These are phyloP conservation scores for Baronia brevicornis DNA, from an alignment of 2,888 invertebrate genomes.

Conservation along the genomic window DNA sequence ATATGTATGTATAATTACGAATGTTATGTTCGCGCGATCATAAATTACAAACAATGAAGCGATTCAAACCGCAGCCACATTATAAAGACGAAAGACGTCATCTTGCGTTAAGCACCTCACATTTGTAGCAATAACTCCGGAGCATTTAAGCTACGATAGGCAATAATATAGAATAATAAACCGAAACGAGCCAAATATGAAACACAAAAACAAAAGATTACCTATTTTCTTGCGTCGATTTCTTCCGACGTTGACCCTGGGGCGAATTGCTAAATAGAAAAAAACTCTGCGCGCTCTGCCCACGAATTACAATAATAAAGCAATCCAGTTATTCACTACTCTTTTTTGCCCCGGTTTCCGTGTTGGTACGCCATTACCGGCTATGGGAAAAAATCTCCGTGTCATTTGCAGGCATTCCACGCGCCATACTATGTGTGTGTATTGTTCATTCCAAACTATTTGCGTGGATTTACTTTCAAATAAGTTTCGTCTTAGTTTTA, in stretches of 20 bases:
- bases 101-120: constrained; percentile 3
- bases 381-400: constrained; percentile 2
- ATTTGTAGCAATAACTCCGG: constrained; percentile 6
- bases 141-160: constrained; percentile 4
- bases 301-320: constrained; percentile 14
- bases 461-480: background rate
- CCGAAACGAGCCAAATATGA: constrained; percentile 2
- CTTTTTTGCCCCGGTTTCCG: constrained; percentile 8
- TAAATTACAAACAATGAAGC: too few relatives aligned
- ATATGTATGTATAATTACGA: too few relatives aligned
- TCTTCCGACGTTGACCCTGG: constrained; percentile 13
- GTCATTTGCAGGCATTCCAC: constrained; percentile 4
- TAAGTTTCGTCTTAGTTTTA: too few relatives aligned
- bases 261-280: constrained; percentile 13
- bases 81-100: constrained; percentile 5
- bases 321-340: constrained; percentile 12
- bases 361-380: constrained; percentile 8
- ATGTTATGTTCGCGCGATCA: too few relatives aligned
- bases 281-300: constrained; percentile 5
- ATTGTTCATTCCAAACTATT: too few relatives aligned
- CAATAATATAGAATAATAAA: constrained; percentile 10
- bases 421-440: too few relatives aligned
- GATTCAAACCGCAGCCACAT: too few relatives aligned
- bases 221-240: constrained; percentile 6
- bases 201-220: constrained; percentile 14